Conservation (phyloP, 1,140 invertebrate genomes). For the Caenorhabditis remanei region DNA sequence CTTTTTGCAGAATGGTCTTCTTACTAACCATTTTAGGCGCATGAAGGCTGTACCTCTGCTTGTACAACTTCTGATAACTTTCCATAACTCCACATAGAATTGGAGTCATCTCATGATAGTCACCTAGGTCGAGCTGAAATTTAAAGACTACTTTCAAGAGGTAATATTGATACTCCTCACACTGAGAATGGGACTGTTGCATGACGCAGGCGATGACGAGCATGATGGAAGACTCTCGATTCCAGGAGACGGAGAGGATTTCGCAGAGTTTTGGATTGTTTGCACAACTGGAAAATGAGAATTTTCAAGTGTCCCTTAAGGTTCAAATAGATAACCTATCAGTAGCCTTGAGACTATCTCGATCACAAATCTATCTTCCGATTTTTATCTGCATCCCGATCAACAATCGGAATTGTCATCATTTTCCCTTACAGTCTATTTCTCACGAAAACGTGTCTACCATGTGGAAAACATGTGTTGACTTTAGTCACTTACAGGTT, state of each 20-base stretch:
- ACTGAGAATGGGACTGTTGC: constrained; percentile 40
- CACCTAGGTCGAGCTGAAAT: constrained; percentile 12
- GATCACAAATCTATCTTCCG: neutral
- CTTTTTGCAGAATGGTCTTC: neutral
- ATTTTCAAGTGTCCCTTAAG: neutral
- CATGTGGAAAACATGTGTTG: neutral
- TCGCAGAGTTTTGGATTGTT: neutral
- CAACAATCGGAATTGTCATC: constrained; percentile 20
- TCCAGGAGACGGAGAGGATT: neutral
- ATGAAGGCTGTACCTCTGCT: neutral
- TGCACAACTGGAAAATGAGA: constrained; percentile 10
- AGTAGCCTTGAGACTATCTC: no score
- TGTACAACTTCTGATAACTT: constrained; percentile 28
- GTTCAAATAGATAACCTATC: no score
- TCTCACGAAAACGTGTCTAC: neutral
- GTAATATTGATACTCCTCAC: neutral
- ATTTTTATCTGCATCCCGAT: neutral
- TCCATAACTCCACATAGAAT: constrained; percentile 30
- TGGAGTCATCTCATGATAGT: constrained; percentile 33
- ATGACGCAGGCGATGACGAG: constrained; percentile 31
- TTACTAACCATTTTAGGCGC: neutral
- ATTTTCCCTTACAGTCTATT: neutral
- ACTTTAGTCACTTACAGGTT: no score
- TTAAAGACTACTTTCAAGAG: neutral
- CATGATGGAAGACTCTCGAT: constrained; percentile 29